Base-by-base conservation (phyloP, 2,888 invertebrate species). In the Psococerastis gibbosa region DNA sequence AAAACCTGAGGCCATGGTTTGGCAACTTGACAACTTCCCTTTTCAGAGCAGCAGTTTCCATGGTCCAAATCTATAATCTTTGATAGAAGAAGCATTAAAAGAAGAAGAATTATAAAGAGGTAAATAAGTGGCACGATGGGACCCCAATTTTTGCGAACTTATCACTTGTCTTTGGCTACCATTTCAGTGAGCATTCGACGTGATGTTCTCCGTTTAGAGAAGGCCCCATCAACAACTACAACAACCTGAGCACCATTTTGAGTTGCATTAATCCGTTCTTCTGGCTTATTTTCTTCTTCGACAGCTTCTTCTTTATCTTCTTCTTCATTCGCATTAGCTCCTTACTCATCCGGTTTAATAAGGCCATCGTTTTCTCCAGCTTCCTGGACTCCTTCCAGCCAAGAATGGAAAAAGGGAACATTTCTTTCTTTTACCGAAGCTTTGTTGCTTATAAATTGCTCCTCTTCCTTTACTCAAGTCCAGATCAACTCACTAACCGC, bases 171-270 rank as follows among this genome's bases (percentile, higher is more conserved):
- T 20, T 15, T n/a, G n/a, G n/a, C n/a, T n/a, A n/a, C n/a, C n/a
- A n/a, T n/a, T n/a, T n/a, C n/a, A n/a, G n/a, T n/a, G n/a, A n/a
- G n/a, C n/a, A n/a, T n/a, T n/a, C n/a, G n/a, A n/a, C n/a, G 27
- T 6, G 27, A 11, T 9, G 27, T 11, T 9, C 27, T 11, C 6
- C 27, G 27, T 47, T 66, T 65, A 1, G 68, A 66, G 50, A 70
- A 64, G 45, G 72, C 70, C 5, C 84, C 83, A 55, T 84, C 81
- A 56, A 85, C 66, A 3, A 84, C 84, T 2, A 85, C 81, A 49
- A 84, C 78, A 59, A 85, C 84, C 58, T 78, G 75, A 1, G 82
- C 79, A 54, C 70, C 73, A 47, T 62, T 67, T 48, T 64, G 6
- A 6, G 11, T 9, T 27, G 27, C 27, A 6, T 27, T 11, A 11